Evolutionary conservation across 1,140 invertebrate genomes (phyloP).

Genomic region (Scaptomyza montana): DNA sequence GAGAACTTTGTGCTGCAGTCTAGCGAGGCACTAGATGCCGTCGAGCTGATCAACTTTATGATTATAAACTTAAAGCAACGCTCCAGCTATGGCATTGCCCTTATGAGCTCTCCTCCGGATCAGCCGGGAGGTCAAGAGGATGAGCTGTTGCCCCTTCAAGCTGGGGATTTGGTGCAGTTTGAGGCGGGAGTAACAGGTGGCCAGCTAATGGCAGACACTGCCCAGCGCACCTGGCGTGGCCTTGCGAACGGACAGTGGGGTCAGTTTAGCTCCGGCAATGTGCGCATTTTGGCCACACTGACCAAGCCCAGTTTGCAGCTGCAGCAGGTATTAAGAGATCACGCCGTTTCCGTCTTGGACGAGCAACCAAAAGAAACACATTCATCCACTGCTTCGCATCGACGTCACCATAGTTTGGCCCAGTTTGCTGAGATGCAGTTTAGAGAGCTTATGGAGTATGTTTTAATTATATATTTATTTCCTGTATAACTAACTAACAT

Average conservation of each 20-base stretch:
- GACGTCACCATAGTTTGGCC: slow-evolving; percentile 91
- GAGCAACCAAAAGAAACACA: slow-evolving; percentile 57
- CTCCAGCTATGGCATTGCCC: slow-evolving; percentile 92
- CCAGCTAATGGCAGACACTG: slow-evolving; percentile 86
- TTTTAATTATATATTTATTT: background rate
- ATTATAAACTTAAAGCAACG: slow-evolving; percentile 94
- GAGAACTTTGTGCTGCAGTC: slow-evolving; percentile 96
- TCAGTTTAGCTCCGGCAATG: slow-evolving; percentile 93
- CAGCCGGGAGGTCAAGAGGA: slow-evolving; percentile 8
- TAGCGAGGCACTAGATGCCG: slow-evolving; percentile 94
- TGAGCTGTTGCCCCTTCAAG: slow-evolving; percentile 87
- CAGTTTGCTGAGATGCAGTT: slow-evolving; percentile 93
- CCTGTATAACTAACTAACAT: background rate
- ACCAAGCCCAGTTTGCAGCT: slow-evolving; percentile 88
- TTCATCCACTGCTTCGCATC: slow-evolving; percentile 84
- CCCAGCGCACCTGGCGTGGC: slow-evolving; percentile 90
- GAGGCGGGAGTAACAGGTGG: slow-evolving; percentile 89
- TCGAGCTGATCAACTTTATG: slow-evolving; percentile 92
- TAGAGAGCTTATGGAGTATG: slow-evolving; percentile 85
- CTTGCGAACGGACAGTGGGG: slow-evolving; percentile 89
- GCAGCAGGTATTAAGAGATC: slow-evolving; percentile 86
- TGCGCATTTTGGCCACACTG: slow-evolving; percentile 94
- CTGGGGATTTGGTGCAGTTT: slow-evolving; percentile 94
- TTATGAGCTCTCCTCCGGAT: slow-evolving; percentile 51
- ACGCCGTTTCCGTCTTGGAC: slow-evolving; percentile 67